Conservation (phyloP, 2,113 vertebrate species). For the Eclectus roratus region DNA sequence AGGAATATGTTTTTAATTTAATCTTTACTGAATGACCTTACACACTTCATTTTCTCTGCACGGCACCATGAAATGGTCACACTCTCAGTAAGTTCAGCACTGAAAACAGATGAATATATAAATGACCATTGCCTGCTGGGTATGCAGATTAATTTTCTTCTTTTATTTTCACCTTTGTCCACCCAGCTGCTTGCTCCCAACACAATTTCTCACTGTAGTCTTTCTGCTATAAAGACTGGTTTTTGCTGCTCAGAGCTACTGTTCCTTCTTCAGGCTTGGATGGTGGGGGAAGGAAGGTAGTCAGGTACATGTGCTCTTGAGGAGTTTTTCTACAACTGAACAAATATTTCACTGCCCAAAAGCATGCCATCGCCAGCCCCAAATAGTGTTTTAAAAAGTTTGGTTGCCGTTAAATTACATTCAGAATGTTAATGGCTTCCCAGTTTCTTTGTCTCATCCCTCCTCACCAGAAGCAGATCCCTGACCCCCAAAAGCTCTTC, state of each 20-base stretch:
- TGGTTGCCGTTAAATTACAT: background rate
- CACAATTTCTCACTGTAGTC: slow-evolving; percentile 20
- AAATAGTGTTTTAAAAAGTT: background rate
- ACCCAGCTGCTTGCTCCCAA: slow-evolving; percentile 73
- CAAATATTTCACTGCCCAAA: background rate
- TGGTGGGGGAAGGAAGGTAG: background rate
- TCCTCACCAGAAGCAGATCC: background rate
- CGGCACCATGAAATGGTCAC: slow-evolving; percentile 87
- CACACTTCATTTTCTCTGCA: slow-evolving; percentile 85
- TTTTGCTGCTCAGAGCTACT: background rate
- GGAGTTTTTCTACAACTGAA: background rate
- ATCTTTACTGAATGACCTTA: slow-evolving; percentile 86
- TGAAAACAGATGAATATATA: slow-evolving; percentile 91
- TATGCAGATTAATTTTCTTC: slow-evolving; percentile 93
- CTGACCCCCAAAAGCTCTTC: background rate
- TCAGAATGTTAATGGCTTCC: background rate
- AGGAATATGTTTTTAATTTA: slow-evolving; percentile 87
- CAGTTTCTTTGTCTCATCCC: background rate
- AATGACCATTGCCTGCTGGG: slow-evolving; percentile 92
- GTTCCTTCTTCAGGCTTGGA: background rate
- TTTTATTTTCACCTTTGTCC: slow-evolving; percentile 83
- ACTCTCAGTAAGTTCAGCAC: slow-evolving; percentile 84
- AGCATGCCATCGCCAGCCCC: fast-evolving
- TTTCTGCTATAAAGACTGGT: background rate
- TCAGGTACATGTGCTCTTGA: fast-evolving